phyloP scores from a whole-genome alignment of 1,140 invertebrate species.

The Drosophila bocqueti region DNA sequence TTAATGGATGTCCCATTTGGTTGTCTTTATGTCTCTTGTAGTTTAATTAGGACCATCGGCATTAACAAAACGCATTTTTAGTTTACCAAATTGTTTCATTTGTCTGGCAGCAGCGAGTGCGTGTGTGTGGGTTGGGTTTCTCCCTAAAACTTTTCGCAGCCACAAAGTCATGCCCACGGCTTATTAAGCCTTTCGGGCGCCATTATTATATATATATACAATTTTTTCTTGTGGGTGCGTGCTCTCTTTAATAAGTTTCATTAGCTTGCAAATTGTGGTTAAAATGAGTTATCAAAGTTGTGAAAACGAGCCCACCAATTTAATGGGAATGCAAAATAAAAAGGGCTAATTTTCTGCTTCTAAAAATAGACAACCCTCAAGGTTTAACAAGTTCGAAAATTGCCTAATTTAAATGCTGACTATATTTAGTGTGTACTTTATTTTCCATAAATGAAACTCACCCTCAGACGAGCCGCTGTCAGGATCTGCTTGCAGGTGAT shows the following conservation, averaged over 20 bases:
- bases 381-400: background rate
- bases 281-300: slow-evolving; percentile 50
- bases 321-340: background rate
- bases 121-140: background rate
- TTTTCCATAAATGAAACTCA: slow-evolving; percentile 84
- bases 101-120: background rate
- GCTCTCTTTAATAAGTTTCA: slow-evolving; percentile 58
- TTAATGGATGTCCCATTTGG: slow-evolving; percentile 30
- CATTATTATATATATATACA: slow-evolving; percentile 5
- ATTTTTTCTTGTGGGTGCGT: slow-evolving; percentile 13
- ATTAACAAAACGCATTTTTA: slow-evolving; percentile 60
- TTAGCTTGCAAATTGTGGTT: slow-evolving; percentile 64
- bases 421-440: background rate
- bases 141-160: slow-evolving; percentile 40
- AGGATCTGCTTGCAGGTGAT: slow-evolving; percentile 92
- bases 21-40: slow-evolving; percentile 36
- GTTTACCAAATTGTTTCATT: slow-evolving; percentile 55
- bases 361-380: background rate
- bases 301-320: slow-evolving; percentile 21
- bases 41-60: slow-evolving; percentile 61
- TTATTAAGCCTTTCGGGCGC: slow-evolving; percentile 58
- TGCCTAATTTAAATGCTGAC: background rate
- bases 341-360: slow-evolving; percentile 11
- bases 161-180: slow-evolving; percentile 35
- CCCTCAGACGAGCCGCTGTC: slow-evolving; percentile 89